A percentile compares a stretch with the other conserved stretches of the same genome.
Evolutionary conservation across 2,113 vertebrate species (phyloP).

Genomic region (Anarrhichthys ocellatus): DNA sequence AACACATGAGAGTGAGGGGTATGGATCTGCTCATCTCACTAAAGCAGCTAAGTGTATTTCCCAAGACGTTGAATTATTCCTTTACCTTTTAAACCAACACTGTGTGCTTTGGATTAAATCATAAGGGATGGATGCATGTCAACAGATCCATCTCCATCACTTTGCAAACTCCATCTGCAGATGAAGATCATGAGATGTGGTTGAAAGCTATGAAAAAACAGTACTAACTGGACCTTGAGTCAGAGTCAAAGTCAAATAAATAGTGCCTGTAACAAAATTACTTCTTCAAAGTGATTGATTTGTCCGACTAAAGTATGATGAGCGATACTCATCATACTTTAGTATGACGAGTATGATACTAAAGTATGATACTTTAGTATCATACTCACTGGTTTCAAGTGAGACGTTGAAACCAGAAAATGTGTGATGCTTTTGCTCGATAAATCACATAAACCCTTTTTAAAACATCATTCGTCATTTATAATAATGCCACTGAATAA

Average conservation of each 20-base stretch:
- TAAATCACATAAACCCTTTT: background rate
- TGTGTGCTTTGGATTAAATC: background rate
- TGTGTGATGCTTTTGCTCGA: background rate
- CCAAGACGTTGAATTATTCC: background rate
- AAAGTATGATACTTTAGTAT: too few relatives aligned
- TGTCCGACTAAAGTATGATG: background rate
- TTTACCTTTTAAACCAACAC: background rate
- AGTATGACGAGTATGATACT: too few relatives aligned
- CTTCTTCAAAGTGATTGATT: background rate
- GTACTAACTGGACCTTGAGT: background rate
- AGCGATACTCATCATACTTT: too few relatives aligned
- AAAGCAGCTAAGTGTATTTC: background rate
- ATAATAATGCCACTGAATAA: background rate
- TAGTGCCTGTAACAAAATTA: background rate
- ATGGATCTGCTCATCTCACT: slow-evolving; percentile 3
- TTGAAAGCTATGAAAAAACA: background rate
- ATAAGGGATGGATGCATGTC: background rate
- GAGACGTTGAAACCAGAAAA: background rate
- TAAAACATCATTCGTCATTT: background rate
- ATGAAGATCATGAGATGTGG: background rate
- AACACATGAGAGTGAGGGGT: background rate
- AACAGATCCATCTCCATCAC: background rate
- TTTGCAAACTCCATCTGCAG: background rate
- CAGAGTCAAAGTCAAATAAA: background rate
- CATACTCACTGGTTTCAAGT: too few relatives aligned